Percentiles rank a stretch among this genome's conserved stretches.
Evolutionary conservation across 1,140 invertebrate genomes (phyloP).

Genomic region (Cyrtorhinus lividipennis): DNA sequence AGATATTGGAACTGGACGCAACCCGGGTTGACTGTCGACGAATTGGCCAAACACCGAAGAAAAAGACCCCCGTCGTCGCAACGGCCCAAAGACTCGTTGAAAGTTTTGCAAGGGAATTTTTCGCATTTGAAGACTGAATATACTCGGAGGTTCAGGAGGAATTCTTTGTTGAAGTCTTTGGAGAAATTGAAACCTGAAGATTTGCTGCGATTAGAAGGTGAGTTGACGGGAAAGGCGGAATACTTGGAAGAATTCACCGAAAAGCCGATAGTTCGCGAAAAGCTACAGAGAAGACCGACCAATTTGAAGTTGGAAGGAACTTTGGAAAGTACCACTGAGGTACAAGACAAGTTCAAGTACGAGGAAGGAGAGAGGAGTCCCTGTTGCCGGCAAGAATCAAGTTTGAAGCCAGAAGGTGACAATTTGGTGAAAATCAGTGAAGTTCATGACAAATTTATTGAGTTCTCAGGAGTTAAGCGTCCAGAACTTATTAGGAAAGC

Average conservation of each 20-base stretch:
- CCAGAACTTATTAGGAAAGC: constrained; percentile 19
- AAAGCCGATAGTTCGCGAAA: constrained; percentile 10
- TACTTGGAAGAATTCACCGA: constrained; percentile 21
- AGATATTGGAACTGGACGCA: constrained; percentile 12
- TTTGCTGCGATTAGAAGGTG: constrained; percentile 21
- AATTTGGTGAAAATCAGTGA: constrained; percentile 16
- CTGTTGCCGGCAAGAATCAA: background rate
- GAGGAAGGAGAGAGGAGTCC: constrained; percentile 1
- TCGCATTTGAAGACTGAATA: constrained; percentile 22
- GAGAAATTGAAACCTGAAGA: constrained; percentile 14
- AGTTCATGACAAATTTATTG: constrained; percentile 15
- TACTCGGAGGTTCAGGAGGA: constrained; percentile 16
- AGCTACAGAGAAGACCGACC: constrained; percentile 10
- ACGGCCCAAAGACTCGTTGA: constrained; percentile 17
- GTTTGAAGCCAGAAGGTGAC: constrained; percentile 21
- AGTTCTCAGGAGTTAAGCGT: constrained; percentile 11
- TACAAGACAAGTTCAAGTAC: constrained; percentile 13
- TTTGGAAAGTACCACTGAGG: constrained; percentile 8
- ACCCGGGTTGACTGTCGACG: constrained; percentile 21
- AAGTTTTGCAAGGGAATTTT: constrained; percentile 17
- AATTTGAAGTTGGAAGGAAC: constrained; percentile 5
- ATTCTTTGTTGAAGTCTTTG: constrained; percentile 8
- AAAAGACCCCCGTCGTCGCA: constrained; percentile 8
- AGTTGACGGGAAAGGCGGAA: constrained; percentile 17
- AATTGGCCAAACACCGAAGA: constrained; percentile 17